Base-by-base conservation (phyloP, 2,113 vertebrate species). In the Prionailurus bengalensis region DNA sequence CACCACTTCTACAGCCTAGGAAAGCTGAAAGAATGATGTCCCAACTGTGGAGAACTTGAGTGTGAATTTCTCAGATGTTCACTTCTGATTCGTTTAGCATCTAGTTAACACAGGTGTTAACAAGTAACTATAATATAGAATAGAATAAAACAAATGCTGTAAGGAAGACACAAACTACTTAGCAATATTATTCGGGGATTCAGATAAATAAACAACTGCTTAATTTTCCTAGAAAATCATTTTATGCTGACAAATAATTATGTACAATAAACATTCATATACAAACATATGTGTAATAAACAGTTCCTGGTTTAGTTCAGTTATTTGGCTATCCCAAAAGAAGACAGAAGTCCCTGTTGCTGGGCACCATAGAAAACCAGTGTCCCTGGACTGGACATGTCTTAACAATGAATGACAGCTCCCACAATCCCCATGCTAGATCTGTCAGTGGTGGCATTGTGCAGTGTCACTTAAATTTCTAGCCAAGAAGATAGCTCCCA, bases 161-260 rank as follows among this genome's bases (percentile, higher is more conserved):
- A 66, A 45, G 7, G 89, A 68, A 87, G 91, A 88, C 68, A 36
- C 17, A 73, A 91, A 51, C n/a, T 74, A 13, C 19, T 91, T 71
- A 33, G 42, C 48, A 92, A 4, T 71, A 86, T 71, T 92, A 36
- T n/a, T 55, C 58, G 9, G n/a, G 3, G 89, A 15, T 42, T 53
- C 58, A 76, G 33, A 86, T 92, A 80, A 78, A 95, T n/a, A 95
- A 84, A 79, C 16, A 71, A 16, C 17, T 78, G 21, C 19, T 74
- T 36, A n/a, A 39, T 53, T 92, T 91, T 66, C 33, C 27, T 42
- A 85, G 33, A 73, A 97, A 86, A 87, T 27, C 4, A 58, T 42
- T 48, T 87, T 33, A 74, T 90, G 16, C 51, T 76, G 39, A 74
- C 21, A 68, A 85, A 83, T 45, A 87, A 86, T 70, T 95, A 89